A percentile compares a stretch with the other conserved stretches of the same genome.
phyloP scores from a whole-genome alignment of 1,140 invertebrate genomes.

The Asobara japonica region DNA sequence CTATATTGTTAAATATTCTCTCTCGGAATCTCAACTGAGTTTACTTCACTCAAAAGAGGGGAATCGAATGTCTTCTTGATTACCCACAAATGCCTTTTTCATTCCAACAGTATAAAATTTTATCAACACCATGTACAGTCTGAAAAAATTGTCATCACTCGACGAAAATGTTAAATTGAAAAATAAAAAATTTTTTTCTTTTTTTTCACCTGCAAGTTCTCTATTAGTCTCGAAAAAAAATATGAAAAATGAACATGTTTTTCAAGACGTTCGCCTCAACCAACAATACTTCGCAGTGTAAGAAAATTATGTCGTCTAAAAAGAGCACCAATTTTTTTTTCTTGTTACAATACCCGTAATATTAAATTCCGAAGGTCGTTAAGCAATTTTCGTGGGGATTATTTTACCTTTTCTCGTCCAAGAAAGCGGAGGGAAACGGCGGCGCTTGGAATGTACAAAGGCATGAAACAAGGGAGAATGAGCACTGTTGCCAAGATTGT shows the following conservation, averaged over 20 bases:
- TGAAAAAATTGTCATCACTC: no score
- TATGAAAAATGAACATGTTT: no score
- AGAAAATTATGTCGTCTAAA: no score
- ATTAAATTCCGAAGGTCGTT: slow-evolving; percentile 3
- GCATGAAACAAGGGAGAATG: background rate
- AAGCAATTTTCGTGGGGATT: background rate
- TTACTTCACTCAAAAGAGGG: background rate
- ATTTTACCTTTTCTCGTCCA: background rate
- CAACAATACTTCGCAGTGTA: no score
- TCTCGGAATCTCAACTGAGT: background rate
- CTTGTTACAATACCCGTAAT: background rate
- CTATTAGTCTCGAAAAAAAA: no score
- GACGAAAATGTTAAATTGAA: no score
- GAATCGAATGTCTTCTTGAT: background rate
- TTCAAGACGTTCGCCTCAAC: no score
- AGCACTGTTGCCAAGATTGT: background rate
- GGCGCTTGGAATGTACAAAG: background rate
- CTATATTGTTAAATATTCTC: background rate
- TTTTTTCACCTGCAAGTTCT: no score
- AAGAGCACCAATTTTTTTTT: background rate
- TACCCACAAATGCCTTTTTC: background rate
- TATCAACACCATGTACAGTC: no score
- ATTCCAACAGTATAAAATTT: background rate
- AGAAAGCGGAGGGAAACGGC: background rate
- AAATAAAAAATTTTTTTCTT: no score